These are phyloP conservation scores for Microtus oregoni DNA, from an alignment of 2,113 vertebrate species.

Conservation along the genomic window DNA sequence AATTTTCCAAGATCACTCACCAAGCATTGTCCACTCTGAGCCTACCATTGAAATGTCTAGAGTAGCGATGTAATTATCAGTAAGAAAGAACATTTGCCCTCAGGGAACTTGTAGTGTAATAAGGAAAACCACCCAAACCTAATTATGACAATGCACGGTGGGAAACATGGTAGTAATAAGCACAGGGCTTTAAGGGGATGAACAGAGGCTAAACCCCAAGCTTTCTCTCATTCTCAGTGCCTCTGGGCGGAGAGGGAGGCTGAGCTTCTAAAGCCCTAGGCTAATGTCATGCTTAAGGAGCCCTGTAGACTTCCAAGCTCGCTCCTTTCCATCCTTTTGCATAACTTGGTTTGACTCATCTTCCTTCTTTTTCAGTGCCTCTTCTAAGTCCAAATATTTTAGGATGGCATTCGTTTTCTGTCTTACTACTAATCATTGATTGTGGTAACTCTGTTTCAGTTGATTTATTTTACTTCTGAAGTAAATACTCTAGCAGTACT, in stretches of 20 bases:
- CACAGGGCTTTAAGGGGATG: constrained; percentile 46
- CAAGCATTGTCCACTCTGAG: background rate
- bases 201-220: constrained; percentile 26
- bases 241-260: constrained; percentile 56
- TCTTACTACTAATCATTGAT: constrained; percentile 3
- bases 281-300: constrained; percentile 14
- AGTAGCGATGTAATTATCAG: background rate
- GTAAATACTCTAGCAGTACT: background rate
- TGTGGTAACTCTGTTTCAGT: background rate
- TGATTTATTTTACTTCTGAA: constrained; percentile 48
- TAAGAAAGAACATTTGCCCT: background rate
- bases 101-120: background rate
- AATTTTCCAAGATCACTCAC: background rate
- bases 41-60: background rate
- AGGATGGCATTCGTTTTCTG: background rate
- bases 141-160: constrained; percentile 41
- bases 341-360: constrained; percentile 3
- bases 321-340: background rate
- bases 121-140: constrained; percentile 31
- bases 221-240: constrained; percentile 29
- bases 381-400: constrained; percentile 3
- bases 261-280: constrained; percentile 30
- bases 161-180: constrained; percentile 61
- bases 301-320: background rate
- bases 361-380: background rate